Conservation (phyloP, 2,888 invertebrate species). For the Habrosyne pyritoides region DNA sequence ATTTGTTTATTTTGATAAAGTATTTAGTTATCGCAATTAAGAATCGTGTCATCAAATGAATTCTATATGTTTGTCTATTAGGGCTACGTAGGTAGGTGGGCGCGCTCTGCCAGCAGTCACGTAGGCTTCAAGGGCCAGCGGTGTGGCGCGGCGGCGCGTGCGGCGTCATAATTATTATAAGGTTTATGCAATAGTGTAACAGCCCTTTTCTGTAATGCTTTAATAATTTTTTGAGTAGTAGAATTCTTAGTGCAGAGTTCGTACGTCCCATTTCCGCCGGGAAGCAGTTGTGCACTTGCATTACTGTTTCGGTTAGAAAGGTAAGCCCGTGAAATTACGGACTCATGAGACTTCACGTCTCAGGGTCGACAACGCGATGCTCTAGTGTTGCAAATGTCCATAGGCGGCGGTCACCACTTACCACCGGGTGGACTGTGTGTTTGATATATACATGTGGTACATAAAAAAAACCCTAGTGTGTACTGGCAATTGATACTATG, state of each 20-base stretch:
- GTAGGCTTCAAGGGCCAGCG: constrained; percentile 52
- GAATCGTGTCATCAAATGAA: constrained; percentile 58
- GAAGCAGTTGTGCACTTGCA: too few species aligned
- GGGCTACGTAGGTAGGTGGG: constrained; percentile 39
- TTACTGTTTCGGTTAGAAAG: too few species aligned
- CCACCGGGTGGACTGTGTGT: too few species aligned
- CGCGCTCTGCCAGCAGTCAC: constrained; percentile 65
- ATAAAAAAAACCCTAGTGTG: neutral
- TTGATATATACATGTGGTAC: too few species aligned
- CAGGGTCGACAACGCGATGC: too few species aligned
- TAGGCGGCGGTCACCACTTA: too few species aligned
- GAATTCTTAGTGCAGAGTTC: too few species aligned
- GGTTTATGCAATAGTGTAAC: constrained; percentile 48
- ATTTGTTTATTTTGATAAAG: constrained; percentile 19
- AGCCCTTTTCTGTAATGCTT: constrained; percentile 9
- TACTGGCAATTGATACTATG: neutral
- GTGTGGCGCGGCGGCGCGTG: constrained; percentile 67
- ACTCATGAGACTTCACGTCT: too few species aligned
- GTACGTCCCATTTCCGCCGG: too few species aligned
- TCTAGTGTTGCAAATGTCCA: too few species aligned
- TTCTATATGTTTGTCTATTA: constrained; percentile 53
- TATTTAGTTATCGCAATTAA: constrained; percentile 45
- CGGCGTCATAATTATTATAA: constrained; percentile 42
- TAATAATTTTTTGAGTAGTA: too few species aligned
- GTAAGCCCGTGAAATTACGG: too few species aligned